Evolutionary conservation across 2,113 vertebrate species (phyloP).

Genomic region (Archilochus colubris): DNA sequence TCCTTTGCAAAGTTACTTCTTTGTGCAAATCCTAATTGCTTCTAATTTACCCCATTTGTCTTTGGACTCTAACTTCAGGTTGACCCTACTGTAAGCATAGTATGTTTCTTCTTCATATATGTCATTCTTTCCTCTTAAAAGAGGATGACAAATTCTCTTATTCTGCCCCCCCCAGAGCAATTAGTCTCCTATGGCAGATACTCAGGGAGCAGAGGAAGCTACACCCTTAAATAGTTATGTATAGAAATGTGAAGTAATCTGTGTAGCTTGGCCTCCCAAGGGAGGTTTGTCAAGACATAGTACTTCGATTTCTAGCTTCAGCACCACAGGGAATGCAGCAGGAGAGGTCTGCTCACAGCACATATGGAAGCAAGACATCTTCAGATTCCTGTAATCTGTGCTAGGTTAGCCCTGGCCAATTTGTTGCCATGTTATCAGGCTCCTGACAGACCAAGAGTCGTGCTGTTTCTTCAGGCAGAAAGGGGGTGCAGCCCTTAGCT

Average conservation of each 20-base stretch:
- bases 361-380: neutral
- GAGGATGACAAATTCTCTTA: neutral
- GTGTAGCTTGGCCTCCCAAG: neutral
- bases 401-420: neutral
- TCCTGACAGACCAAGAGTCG: neutral
- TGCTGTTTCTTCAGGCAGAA: neutral
- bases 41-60: slow-evolving; percentile 12
- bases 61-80: neutral
- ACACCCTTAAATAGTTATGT: slow-evolving; percentile 23
- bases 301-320: neutral
- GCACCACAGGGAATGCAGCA: neutral
- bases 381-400: neutral
- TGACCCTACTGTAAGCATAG: neutral
- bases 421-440: neutral
- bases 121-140: neutral
- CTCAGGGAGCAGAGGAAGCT: neutral
- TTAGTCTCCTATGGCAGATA: neutral
- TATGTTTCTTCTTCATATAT: neutral
- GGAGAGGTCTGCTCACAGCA: neutral
- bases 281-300: neutral
- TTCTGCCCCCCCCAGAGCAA: neutral
- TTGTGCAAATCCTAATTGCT: neutral
- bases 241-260: neutral
- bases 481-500: neutral
- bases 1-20: neutral